phyloP scores from a whole-genome alignment of 2,797 vertebrate species.

The Denticeps clupeoides region DNA sequence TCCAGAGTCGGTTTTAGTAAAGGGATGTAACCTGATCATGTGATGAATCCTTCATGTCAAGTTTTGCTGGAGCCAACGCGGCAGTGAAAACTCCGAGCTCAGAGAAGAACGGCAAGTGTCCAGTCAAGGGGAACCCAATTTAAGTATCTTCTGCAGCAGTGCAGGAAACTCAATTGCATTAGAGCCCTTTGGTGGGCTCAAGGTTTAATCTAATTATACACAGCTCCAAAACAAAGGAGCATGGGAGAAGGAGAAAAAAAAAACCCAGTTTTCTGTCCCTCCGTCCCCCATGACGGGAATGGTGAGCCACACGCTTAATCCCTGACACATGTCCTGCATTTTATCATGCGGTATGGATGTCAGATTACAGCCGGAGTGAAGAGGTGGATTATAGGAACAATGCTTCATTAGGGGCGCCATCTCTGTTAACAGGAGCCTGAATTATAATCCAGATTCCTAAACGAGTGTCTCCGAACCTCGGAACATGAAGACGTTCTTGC shows the following conservation, averaged over 20 bases:
- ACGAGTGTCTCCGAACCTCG: too few species aligned
- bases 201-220: slow-evolving; percentile 63
- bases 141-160: slow-evolving; percentile 60
- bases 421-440: slow-evolving; percentile 26
- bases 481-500: too few species aligned
- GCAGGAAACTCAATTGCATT: slow-evolving; percentile 64
- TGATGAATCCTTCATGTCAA: slow-evolving; percentile 54
- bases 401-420: slow-evolving; percentile 18
- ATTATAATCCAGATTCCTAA: slow-evolving; percentile 23
- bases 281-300: too few species aligned
- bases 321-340: too few species aligned
- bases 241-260: slow-evolving; percentile 26
- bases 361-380: slow-evolving; percentile 27
- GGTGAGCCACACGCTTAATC: too few species aligned
- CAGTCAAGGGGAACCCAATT: slow-evolving; percentile 63
- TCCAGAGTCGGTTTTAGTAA: too few species aligned
- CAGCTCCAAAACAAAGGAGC: slow-evolving; percentile 47
- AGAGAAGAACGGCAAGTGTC: slow-evolving; percentile 22
- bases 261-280: too few species aligned
- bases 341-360: slow-evolving; percentile 32
- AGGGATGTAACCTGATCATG: too few species aligned
- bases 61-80: slow-evolving; percentile 45
- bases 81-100: slow-evolving; percentile 25
- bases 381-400: slow-evolving; percentile 18
- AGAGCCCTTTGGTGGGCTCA: slow-evolving; percentile 52